These are phyloP conservation scores for Chloropsis cyanopogon DNA, from an alignment of 2,113 vertebrate species.

Conservation along the genomic window DNA sequence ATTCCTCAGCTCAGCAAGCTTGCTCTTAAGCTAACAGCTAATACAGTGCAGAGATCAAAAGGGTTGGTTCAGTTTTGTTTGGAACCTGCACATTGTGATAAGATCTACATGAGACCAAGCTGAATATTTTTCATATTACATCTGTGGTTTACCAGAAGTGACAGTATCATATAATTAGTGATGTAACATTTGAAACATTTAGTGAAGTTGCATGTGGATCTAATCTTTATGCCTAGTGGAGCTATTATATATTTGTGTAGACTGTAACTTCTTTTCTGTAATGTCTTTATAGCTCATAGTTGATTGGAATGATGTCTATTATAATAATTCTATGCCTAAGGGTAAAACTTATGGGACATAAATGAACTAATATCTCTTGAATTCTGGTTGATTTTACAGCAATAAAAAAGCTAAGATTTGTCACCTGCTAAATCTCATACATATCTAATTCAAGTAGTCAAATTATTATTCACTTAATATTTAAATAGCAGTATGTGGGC, in stretches of 20 bases:
- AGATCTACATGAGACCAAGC: conserved; percentile 50
- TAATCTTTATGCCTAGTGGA: conserved; percentile 53
- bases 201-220: conserved; percentile 41
- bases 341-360: not conserved
- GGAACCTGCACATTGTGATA: conserved; percentile 46
- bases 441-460: not conserved
- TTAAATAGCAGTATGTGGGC: not conserved
- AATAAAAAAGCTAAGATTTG: not conserved
- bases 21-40: conserved; percentile 48
- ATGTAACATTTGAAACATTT: conserved; percentile 58
- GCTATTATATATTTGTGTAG: conserved; percentile 10
- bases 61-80: conserved; percentile 33
- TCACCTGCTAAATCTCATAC: not conserved
- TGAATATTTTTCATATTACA: conserved; percentile 63
- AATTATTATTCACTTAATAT: not conserved
- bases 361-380: not conserved
- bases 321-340: not conserved
- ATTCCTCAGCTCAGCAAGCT: conserved; percentile 50
- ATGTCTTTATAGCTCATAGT: conserved; percentile 1
- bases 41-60: conserved; percentile 59
- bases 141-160: conserved; percentile 60
- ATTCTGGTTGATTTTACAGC: not conserved
- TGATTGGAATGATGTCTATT: conserved; percentile 13
- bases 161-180: conserved; percentile 61
- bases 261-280: conserved; percentile 26